Conservation (phyloP, 2,888 invertebrate species). For the Euzetes globulus region DNA sequence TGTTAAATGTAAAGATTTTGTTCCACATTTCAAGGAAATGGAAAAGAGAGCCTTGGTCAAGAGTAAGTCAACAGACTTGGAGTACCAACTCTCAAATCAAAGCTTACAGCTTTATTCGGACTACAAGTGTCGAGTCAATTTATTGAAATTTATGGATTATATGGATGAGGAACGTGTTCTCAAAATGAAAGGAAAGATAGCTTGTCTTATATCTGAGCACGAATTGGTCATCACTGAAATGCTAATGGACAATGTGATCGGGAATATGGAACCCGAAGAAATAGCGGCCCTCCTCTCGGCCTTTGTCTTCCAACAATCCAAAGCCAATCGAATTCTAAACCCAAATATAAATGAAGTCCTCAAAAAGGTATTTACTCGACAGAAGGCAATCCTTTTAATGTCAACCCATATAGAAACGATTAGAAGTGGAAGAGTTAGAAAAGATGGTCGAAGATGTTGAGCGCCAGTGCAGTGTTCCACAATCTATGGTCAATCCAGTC, state of each 20-base stretch:
- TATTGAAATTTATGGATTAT: conserved; percentile 67
- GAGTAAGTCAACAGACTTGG: no score
- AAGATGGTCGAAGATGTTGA: conserved; percentile 62
- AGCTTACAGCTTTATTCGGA: conserved; percentile 80
- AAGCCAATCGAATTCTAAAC: conserved; percentile 44
- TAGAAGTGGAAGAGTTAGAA: conserved; percentile 60
- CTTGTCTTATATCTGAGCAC: conserved; percentile 71
- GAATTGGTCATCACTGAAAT: conserved; percentile 90
- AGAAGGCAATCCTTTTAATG: no score
- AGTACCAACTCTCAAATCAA: conserved; percentile 70
- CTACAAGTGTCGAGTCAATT: conserved; percentile 65
- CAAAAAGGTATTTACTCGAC: conserved; percentile 43
- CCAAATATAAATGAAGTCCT: conserved; percentile 49
- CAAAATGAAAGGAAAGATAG: conserved; percentile 72
- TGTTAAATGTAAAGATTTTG: conserved; percentile 27
- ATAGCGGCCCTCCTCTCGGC: conserved; percentile 89
- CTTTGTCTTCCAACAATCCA: conserved; percentile 73
- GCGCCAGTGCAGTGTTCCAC: conserved; percentile 55
- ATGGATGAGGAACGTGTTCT: conserved; percentile 65
- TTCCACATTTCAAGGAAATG: conserved; percentile 22
- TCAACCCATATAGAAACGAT: neutral
- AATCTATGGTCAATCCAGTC: conserved; percentile 52
- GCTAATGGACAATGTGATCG: conserved; percentile 79
- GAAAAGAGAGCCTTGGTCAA: no score
- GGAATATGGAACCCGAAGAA: conserved; percentile 75